A percentile compares a stretch with the other conserved stretches of the same genome.
phyloP scores from a whole-genome alignment of 2,113 vertebrate genomes.

The Salvator merianae region DNA sequence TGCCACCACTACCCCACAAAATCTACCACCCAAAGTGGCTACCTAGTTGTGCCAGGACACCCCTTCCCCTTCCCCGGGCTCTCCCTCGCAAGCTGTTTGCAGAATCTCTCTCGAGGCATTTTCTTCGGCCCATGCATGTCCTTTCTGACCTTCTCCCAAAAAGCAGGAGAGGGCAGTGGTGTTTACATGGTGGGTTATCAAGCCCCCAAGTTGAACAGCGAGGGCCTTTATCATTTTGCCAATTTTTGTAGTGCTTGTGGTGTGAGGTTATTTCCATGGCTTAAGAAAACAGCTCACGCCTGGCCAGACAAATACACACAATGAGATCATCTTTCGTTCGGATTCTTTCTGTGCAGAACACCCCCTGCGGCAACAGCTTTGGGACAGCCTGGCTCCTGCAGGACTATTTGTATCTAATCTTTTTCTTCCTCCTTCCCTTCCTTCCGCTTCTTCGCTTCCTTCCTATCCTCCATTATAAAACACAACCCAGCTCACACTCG shows the following conservation, averaged over 20 bases:
- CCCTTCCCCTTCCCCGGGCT: not conserved
- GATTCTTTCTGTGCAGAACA: slow-evolving; percentile 67
- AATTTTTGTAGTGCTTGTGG: slow-evolving; percentile 65
- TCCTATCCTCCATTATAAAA: slow-evolving; percentile 55
- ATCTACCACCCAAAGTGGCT: too few species aligned
- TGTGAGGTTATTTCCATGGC: slow-evolving; percentile 71
- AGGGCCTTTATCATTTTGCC: slow-evolving; percentile 59
- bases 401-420: slow-evolving; percentile 79
- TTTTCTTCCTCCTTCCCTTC: slow-evolving; percentile 71
- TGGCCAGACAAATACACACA: slow-evolving; percentile 75
- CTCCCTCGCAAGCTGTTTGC: not conserved
- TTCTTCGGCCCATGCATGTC: slow-evolving; percentile 20
- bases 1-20: too few species aligned
- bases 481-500: slow-evolving; percentile 50
- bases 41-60: not conserved
- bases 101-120: not conserved
- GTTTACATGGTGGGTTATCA: slow-evolving; percentile 60
- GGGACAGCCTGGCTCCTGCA: slow-evolving; percentile 78
- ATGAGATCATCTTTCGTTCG: slow-evolving; percentile 74
- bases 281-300: slow-evolving; percentile 71
- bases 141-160: slow-evolving; percentile 39
- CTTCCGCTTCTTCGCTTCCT: slow-evolving; percentile 64
- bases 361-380: slow-evolving; percentile 62
- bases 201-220: slow-evolving; percentile 63
- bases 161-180: slow-evolving; percentile 30